A percentile compares a stretch with the other conserved stretches of the same genome.
phyloP scores from a whole-genome alignment of 2,113 vertebrate genomes.

The Siphamia tubifer region DNA sequence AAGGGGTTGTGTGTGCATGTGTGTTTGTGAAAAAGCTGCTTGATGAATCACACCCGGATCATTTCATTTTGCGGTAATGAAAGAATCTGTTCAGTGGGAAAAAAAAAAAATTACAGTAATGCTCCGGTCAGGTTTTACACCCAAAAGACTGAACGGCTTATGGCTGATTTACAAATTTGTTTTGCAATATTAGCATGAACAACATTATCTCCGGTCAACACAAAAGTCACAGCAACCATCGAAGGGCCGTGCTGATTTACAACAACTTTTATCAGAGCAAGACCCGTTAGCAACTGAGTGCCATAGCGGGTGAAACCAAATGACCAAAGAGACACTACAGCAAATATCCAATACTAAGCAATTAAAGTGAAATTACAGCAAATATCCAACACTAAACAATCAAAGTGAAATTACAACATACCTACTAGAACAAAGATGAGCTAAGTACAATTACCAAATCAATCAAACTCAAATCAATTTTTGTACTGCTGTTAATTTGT shows the following conservation, averaged over 20 bases:
- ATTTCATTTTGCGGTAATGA: conserved; percentile 64
- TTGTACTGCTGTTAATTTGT: conserved; percentile 15
- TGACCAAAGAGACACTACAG: no score
- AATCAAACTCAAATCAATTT: conserved; percentile 28
- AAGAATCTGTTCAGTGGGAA: conserved; percentile 46
- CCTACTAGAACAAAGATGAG: conserved; percentile 12
- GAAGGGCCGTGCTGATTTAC: conserved; percentile 11
- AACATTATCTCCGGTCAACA: conserved; percentile 41
- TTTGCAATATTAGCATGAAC: conserved; percentile 12
- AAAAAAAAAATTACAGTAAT: background rate
- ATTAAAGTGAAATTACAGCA: conserved; percentile 56
- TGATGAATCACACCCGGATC: conserved; percentile 60
- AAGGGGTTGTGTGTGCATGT: conserved; percentile 37
- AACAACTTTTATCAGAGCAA: conserved; percentile 20
- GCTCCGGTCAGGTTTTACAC: conserved; percentile 6
- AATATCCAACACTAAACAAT: conserved; percentile 50
- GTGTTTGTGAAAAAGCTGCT: conserved; percentile 23
- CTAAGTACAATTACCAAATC: conserved; percentile 19
- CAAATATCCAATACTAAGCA: conserved; percentile 65
- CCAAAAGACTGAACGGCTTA: background rate
- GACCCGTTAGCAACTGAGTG: conserved; percentile 38
- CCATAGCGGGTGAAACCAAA: conserved; percentile 16
- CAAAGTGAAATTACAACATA: conserved; percentile 27
- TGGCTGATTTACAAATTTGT: background rate
- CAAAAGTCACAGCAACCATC: conserved; percentile 33